Evolutionary conservation across 2,888 invertebrate genomes (phyloP).

Genomic region (Patella pellucida): DNA sequence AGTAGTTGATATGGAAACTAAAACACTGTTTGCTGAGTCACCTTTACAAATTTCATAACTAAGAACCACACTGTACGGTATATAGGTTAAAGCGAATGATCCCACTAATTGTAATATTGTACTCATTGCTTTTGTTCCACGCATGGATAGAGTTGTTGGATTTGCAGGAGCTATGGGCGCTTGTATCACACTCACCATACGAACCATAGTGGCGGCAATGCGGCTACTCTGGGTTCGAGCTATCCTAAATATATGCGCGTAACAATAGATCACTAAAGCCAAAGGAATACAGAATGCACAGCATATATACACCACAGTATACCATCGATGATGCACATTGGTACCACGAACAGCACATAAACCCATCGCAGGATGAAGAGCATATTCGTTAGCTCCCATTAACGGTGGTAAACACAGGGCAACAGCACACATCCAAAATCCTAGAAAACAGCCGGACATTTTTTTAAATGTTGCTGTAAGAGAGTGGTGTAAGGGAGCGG

Average conservation of each 20-base stretch:
- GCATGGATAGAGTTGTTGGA: constrained; percentile 42
- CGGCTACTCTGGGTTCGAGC: constrained; percentile 61
- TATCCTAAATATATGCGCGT: constrained; percentile 62
- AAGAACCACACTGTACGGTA: constrained; percentile 57
- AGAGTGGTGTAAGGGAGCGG: constrained; percentile 59
- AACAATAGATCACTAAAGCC: constrained; percentile 58
- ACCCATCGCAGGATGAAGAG: constrained; percentile 51
- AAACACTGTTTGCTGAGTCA: constrained; percentile 38
- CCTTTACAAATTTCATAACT: constrained; percentile 40
- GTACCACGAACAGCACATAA: constrained; percentile 54
- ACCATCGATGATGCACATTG: constrained; percentile 44
- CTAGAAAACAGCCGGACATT: constrained; percentile 52
- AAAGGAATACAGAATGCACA: constrained; percentile 54
- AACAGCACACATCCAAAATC: constrained; percentile 54
- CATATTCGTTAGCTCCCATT: constrained; percentile 47
- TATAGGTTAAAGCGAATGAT: constrained; percentile 58
- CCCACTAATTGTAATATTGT: constrained; percentile 62
- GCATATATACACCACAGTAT: constrained; percentile 45
- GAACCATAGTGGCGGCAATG: constrained; percentile 64
- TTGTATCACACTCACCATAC: constrained; percentile 64
- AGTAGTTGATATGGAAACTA: constrained; percentile 53
- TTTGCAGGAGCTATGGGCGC: constrained; percentile 57
- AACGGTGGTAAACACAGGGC: constrained; percentile 54
- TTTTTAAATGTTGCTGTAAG: constrained; percentile 52
- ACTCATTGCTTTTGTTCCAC: constrained; percentile 62